Evolutionary conservation across 2,797 vertebrate species (phyloP).

Genomic region (Hylomyscus alleni): DNA sequence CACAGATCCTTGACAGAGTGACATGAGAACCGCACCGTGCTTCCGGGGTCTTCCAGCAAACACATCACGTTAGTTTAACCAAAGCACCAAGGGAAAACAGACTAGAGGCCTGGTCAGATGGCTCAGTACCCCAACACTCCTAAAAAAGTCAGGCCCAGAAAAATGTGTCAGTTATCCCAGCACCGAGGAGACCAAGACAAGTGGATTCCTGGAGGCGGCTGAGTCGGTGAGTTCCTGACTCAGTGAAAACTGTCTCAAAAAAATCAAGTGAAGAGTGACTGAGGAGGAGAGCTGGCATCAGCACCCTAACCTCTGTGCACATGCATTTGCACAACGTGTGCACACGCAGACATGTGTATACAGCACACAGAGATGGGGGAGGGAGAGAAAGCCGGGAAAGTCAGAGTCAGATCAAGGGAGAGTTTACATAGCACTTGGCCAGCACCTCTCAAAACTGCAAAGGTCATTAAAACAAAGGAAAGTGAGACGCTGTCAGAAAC

Average conservation of each 20-base stretch:
- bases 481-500: background rate
- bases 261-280: background rate
- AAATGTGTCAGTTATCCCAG: background rate
- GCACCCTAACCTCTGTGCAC: background rate
- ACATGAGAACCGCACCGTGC: background rate
- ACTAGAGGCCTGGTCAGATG: background rate
- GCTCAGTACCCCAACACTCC: background rate
- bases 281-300: background rate
- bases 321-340: background rate
- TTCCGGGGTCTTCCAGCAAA: background rate
- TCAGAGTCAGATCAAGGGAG: background rate
- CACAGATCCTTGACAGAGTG: rapidly evolving
- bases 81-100: constrained; percentile 2
- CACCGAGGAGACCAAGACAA: too few relatives aligned
- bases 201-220: too few relatives aligned
- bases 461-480: background rate
- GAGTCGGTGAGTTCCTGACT: background rate
- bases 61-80: background rate
- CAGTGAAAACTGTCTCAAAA: background rate
- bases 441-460: background rate
- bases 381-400: too few relatives aligned
- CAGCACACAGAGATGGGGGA: background rate
- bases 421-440: background rate
- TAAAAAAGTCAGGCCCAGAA: background rate
- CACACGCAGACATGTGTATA: background rate